Evolutionary conservation across 1,140 invertebrate genomes (phyloP), one percentile per base, ranked within the genome.

Genomic region (Calliopsis andreniformis): DNA sequence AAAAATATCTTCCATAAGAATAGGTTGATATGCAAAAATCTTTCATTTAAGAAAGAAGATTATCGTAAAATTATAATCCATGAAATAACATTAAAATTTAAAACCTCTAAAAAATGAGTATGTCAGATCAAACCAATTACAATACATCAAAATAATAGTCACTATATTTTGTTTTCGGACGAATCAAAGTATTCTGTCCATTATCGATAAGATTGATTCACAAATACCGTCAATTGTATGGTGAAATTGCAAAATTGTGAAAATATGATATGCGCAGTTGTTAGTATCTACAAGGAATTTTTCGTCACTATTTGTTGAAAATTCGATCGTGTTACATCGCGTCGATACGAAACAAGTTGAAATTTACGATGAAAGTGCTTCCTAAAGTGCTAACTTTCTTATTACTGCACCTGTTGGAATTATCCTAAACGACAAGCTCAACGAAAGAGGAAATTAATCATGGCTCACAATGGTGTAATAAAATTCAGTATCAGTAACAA

Each of bases 361-460:
- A 66, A 78, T 66, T 78, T 56, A 23, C 70, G 59, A 62, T 63
- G 68, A 69, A 76, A 76, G 73, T 76, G 28, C 64, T 68, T 58
- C 72, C 63, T n/a, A 58, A 68, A 68, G 51, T n/a, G n/a, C 2
- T n/a, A 35, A 30, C 45, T 71, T 56, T 58, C 58, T 70, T 79
- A 82, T 79, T 61, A 58, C n/a, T 35, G 43, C 3, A 23, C 0
- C 10, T 25, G 56, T 73, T 66, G 35, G 49, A 64, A 25, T 28
- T 35, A 43, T 43, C 35, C 62, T 39, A 23, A 32, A 51, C 55
- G 55, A 70, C 30, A 39, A 28, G 43, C 45, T 16, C 43, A 43
- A 20, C 32, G 7, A 12, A 7, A 30, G 7, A 14, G 3, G n/a
- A 25, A 58, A 69, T 72, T 72, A 72, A 72, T 28, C 16, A 4